Base-by-base conservation (phyloP, 2,797 vertebrate genomes). In the Yasuhikotakia modesta region DNA sequence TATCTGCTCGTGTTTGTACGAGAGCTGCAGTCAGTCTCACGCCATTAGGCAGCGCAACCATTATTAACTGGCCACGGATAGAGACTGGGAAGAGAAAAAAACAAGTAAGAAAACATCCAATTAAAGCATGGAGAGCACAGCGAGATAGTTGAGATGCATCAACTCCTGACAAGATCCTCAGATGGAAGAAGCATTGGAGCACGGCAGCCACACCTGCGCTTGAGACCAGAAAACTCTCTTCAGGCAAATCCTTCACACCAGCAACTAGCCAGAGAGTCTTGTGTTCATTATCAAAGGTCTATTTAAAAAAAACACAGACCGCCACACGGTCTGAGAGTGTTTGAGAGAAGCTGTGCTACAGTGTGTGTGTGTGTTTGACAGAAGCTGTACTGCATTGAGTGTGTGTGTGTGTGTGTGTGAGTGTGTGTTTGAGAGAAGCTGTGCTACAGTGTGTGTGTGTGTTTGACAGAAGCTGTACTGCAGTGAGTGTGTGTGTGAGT, bases 201-300 rank as follows among this genome's bases (percentile, higher is more conserved):
- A 86, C 78, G 81, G 81, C 84, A 84, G 80, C 71, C 72, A 84
- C 86, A 90, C 88, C 89, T 89, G 85, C 79, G 86, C 67, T 75
- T 70, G 71, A 22, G 48, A 79, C 78, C 86, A 79, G 74, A 68
- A 58, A 78, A 84, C 19, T 30, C 67, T 50, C 66, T 67, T 24
- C 72, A 48, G n/a, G 55, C 16, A 43, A 45, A 55, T 64, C 58
- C 70, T 52, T 78, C 74, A 78, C 50, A 43, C 61, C 69, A 57
- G 48, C 68, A 61, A 72, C 66, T 35, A 52, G 70, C 43, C 73
- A 48, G 50, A 64, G 65, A 80, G 60, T 52, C 46, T 64, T 65
- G 13, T 52, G 72, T 64, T 64, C 60, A 74, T 74, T 64, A 82
- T 2, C 3, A 68, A 60, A 70, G 57, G 27, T 14, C 17, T 35